Percentiles rank a stretch among this genome's conserved stretches.
These are phyloP conservation scores for Pandemis cinnamomeana DNA, from an alignment of 2,888 invertebrate genomes.

Conservation along the genomic window DNA sequence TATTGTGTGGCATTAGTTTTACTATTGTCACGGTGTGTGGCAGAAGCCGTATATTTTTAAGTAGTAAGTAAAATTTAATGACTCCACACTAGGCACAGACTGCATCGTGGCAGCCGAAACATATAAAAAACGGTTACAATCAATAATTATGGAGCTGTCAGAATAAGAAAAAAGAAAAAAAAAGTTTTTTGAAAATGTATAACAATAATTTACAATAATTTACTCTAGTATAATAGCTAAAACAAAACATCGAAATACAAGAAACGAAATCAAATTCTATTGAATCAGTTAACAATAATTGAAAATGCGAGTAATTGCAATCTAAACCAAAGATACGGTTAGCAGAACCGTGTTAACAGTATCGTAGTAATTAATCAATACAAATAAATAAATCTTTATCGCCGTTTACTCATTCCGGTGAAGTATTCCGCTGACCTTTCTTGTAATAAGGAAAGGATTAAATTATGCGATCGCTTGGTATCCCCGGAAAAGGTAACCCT, in stretches of 20 bases:
- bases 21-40: no score
- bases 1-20: no score
- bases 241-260: neutral
- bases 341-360: slow-evolving; percentile 33
- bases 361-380: slow-evolving; percentile 47
- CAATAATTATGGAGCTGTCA: no score
- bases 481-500: slow-evolving; percentile 17
- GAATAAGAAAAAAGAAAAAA: no score
- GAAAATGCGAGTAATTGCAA: slow-evolving; percentile 43
- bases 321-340: slow-evolving; percentile 33
- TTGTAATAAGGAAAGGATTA: slow-evolving; percentile 29
- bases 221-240: no score
- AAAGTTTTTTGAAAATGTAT: no score
- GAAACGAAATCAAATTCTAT: neutral
- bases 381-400: slow-evolving; percentile 43
- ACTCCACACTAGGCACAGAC: no score
- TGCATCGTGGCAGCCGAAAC: no score
- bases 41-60: no score
- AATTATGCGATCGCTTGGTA: slow-evolving; percentile 26
- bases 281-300: slow-evolving; percentile 41
- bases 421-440: slow-evolving; percentile 34
- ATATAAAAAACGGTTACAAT: no score
- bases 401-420: slow-evolving; percentile 41
- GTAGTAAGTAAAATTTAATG: no score
- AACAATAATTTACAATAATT: no score